These are phyloP conservation scores for Pachliopta kotzebuea DNA, from an alignment of 2,888 invertebrate species.

Conservation along the genomic window DNA sequence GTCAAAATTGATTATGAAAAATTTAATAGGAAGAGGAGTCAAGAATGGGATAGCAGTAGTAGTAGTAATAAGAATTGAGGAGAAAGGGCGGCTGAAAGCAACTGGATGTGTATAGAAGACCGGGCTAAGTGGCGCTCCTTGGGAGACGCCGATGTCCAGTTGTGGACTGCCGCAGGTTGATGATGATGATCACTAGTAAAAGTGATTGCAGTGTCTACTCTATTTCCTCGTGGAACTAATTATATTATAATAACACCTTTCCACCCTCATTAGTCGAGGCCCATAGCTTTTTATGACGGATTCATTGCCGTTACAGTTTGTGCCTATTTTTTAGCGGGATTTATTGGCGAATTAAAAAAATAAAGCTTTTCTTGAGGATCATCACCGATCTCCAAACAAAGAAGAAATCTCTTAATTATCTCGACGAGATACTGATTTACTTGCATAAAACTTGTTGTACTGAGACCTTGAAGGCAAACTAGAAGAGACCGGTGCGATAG, in stretches of 20 bases:
- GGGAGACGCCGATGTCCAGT: no score
- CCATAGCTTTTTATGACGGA: conserved; percentile 59
- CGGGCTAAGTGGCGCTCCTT: no score
- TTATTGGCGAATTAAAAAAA: conserved; percentile 56
- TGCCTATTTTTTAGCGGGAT: conserved; percentile 44
- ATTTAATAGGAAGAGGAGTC: no score
- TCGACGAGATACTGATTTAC: conserved; percentile 38
- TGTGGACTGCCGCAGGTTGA: no score
- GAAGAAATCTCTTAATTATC: conserved; percentile 59
- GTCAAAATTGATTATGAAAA: no score
- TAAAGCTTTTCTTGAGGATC: conserved; percentile 34
- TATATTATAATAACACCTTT: conserved; percentile 47
- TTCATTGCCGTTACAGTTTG: conserved; percentile 50
- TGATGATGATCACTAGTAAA: no score
- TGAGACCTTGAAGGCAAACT: neutral
- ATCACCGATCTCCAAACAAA: conserved; percentile 37
- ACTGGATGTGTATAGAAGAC: no score
- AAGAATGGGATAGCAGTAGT: no score
- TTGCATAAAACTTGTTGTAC: conserved; percentile 23
- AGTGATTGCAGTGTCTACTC: conserved; percentile 1
- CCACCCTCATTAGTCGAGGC: conserved; percentile 55
- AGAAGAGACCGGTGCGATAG: neutral
- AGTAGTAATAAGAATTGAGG: no score
- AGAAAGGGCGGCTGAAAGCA: no score
- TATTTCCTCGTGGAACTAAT: conserved; percentile 44